Conservation (phyloP, 2,797 vertebrate species). For the Poliocrania exsul region DNA sequence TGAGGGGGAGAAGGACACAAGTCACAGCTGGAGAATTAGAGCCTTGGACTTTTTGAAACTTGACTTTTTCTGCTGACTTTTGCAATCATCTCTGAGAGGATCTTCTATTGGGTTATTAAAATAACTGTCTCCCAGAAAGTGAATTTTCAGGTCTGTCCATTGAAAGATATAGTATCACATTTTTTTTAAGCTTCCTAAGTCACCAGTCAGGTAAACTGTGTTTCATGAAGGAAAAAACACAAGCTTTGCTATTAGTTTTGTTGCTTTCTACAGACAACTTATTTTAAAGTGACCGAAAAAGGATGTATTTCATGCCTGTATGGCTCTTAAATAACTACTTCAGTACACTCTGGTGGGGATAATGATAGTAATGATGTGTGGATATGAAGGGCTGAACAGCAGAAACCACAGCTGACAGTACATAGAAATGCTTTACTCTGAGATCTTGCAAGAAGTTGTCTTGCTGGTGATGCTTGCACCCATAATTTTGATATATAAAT, state of each 20-base stretch:
- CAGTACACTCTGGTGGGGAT: neutral
- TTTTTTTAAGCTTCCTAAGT: neutral
- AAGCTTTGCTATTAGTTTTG: constrained; percentile 40
- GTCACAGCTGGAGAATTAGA: neutral
- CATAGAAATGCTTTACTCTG: neutral
- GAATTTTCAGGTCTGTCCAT: neutral
- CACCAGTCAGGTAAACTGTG: neutral
- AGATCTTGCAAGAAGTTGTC: neutral
- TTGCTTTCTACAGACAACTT: constrained; percentile 44
- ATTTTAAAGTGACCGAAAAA: constrained; percentile 33
- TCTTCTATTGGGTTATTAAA: neutral
- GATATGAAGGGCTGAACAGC: constrained; percentile 30
- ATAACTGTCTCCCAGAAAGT: neutral
- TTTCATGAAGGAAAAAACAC: constrained; percentile 10
- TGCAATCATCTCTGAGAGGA: neutral
- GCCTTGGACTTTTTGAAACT: neutral
- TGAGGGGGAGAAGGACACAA: neutral
- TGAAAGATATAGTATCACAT: constrained; percentile 22
- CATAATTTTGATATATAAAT: neutral
- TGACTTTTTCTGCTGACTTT: neutral
- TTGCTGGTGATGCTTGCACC: neutral
- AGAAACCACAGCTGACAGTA: neutral
- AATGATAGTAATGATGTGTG: constrained; percentile 45
- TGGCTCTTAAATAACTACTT: constrained; percentile 57
- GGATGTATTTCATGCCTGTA: constrained; percentile 31